Percentiles rank a stretch among this genome's conserved stretches.
Evolutionary conservation across 2,888 invertebrate genomes (phyloP).

Genomic region (Dynastes tityus): DNA sequence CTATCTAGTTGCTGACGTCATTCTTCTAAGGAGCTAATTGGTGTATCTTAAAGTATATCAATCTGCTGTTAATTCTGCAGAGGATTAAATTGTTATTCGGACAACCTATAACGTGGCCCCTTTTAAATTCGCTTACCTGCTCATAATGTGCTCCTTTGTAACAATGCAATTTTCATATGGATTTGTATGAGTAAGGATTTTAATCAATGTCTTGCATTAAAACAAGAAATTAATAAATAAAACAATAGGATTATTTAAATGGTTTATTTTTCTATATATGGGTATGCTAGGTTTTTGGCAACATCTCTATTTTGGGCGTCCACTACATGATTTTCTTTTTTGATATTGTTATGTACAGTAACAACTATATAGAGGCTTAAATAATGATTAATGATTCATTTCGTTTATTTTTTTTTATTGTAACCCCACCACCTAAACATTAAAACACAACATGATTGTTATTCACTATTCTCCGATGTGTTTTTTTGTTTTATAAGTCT

Average conservation of each 20-base stretch:
- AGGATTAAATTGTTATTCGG: too few species aligned
- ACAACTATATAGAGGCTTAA: constrained; percentile 35
- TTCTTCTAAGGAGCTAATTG: too few species aligned
- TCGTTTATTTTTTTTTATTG: constrained; percentile 14
- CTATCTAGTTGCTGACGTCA: too few species aligned
- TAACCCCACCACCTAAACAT: constrained; percentile 42
- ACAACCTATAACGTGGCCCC: too few species aligned
- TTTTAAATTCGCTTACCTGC: too few species aligned
- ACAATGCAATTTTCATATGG: too few species aligned
- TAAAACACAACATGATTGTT: constrained; percentile 30
- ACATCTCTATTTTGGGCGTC: constrained; percentile 37
- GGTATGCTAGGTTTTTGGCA: constrained; percentile 37
- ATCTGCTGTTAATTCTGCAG: too few species aligned
- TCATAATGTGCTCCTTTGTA: too few species aligned
- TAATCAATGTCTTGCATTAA: too few species aligned
- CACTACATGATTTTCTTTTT: constrained; percentile 25
- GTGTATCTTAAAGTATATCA: too few species aligned
- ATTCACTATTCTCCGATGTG: neutral
- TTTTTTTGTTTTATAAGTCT: neutral
- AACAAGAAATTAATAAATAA: neutral
- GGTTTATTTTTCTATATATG: constrained; percentile 32
- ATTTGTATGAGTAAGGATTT: too few species aligned
- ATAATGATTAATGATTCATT: constrained; percentile 19
- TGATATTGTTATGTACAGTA: constrained; percentile 34
- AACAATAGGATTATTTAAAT: constrained; percentile 38